These are phyloP conservation scores for Adineta ricciae DNA, from an alignment of 2,888 invertebrate genomes.

Conservation along the genomic window DNA sequence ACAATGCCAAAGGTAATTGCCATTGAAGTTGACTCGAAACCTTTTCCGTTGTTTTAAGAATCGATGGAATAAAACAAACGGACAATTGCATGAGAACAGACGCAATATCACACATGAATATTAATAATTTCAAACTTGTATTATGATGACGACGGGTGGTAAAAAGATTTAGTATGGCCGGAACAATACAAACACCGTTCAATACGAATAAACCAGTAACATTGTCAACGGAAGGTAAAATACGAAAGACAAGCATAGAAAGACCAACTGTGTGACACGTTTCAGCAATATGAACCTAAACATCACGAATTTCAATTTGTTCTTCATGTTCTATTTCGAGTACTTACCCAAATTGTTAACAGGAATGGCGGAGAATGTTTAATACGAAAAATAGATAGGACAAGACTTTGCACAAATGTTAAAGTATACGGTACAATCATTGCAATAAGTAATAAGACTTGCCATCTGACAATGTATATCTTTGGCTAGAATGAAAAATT, in stretches of 20 bases:
- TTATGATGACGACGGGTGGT: slow-evolving; percentile 22
- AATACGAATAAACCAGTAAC: slow-evolving; percentile 28
- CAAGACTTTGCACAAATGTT: slow-evolving; percentile 23
- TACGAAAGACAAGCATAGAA: slow-evolving; percentile 24
- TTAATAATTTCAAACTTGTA: slow-evolving; percentile 13
- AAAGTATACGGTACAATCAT: slow-evolving; percentile 25
- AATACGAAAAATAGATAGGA: slow-evolving; percentile 14
- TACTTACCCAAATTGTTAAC: background rate
- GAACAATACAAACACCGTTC: slow-evolving; percentile 28
- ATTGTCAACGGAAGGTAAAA: slow-evolving; percentile 25
- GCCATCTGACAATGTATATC: slow-evolving; percentile 27
- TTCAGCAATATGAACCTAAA: slow-evolving; percentile 21
- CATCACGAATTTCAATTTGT: background rate
- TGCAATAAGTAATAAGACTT: background rate
- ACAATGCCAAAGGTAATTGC: background rate
- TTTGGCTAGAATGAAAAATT: slow-evolving; percentile 23
- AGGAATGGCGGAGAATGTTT: slow-evolving; percentile 18
- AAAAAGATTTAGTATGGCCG: slow-evolving; percentile 28
- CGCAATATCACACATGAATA: slow-evolving; percentile 2
- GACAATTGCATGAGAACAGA: slow-evolving; percentile 20
- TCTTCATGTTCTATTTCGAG: background rate
- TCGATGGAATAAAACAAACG: background rate
- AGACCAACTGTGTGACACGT: slow-evolving; percentile 26
- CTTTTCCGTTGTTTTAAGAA: background rate
- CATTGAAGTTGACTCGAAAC: background rate